A percentile compares a stretch with the other conserved stretches of the same genome.
These are phyloP conservation scores for Ciconia maguari DNA, from an alignment of 2,113 vertebrate species.

Conservation along the genomic window DNA sequence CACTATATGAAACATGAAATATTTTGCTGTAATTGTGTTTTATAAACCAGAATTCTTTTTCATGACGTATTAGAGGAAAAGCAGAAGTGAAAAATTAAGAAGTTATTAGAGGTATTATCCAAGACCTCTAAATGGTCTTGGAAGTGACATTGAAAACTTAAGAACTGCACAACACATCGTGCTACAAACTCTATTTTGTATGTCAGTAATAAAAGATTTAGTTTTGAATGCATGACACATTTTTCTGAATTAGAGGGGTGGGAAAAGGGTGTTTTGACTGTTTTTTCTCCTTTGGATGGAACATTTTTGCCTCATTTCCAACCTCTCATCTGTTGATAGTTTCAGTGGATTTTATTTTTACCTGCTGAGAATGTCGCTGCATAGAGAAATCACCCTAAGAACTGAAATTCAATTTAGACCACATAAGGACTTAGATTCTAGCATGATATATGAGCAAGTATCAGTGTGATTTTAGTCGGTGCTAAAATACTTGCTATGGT, in stretches of 20 bases:
- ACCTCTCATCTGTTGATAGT: not conserved
- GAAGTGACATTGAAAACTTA: not conserved
- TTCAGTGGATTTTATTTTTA: constrained; percentile 3
- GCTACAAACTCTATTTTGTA: not conserved
- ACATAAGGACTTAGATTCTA: not conserved
- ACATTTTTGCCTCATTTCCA: not conserved
- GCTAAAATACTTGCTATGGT: constrained; percentile 43
- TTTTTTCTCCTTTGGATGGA: not conserved
- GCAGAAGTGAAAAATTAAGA: constrained; percentile 22
- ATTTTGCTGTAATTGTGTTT: constrained; percentile 5
- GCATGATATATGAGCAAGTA: not conserved
- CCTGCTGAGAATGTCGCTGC: not conserved
- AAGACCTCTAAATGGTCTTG: not conserved
- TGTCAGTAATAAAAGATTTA: not conserved
- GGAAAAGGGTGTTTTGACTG: not conserved
- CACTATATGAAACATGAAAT: constrained; percentile 24
- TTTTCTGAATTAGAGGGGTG: not conserved
- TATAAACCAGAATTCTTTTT: not conserved
- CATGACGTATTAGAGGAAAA: not conserved
- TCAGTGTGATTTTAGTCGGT: not conserved
- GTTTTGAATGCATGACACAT: not conserved
- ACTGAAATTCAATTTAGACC: constrained; percentile 34
- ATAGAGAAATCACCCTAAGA: not conserved
- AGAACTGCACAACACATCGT: not conserved
- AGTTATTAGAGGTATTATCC: not conserved